Conservation (phyloP, 2,797 vertebrate species). For the Etheostoma perlongum region DNA sequence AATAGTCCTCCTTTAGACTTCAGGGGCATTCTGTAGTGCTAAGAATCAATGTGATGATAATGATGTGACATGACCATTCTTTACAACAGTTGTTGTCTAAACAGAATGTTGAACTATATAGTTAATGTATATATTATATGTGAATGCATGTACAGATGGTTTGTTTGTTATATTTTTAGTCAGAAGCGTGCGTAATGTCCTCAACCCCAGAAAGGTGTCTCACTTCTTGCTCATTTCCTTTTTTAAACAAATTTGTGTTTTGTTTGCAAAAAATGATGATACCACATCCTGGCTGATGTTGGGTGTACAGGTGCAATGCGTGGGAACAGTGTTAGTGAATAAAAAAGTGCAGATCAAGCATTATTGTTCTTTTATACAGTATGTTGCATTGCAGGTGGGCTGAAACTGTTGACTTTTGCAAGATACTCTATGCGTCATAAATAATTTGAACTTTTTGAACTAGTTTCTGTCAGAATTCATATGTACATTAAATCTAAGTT, state of each 20-base stretch:
- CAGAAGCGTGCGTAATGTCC: not conserved
- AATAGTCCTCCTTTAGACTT: not conserved
- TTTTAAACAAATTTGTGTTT: conserved; percentile 22
- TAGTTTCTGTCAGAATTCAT: conserved; percentile 2
- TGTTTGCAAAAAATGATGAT: conserved; percentile 30
- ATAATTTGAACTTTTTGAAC: not conserved
- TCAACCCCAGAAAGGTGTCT: not conserved
- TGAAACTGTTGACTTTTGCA: not conserved
- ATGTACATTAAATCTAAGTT: conserved; percentile 21
- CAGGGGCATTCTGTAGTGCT: conserved; percentile 14
- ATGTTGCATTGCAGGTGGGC: not conserved
- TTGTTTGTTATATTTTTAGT: not conserved
- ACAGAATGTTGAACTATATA: not conserved
- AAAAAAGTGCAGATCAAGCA: conserved; percentile 24
- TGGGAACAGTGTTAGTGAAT: not conserved
- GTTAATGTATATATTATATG: not conserved
- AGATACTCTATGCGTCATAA: not conserved
- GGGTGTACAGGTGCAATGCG: not conserved
- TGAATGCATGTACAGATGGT: no score
- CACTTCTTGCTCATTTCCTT: conserved; percentile 30
- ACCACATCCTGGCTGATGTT: conserved; percentile 69
- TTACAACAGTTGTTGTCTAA: not conserved
- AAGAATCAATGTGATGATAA: not conserved
- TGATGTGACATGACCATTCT: not conserved
- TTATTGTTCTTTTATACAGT: not conserved